Evolutionary conservation across 2,888 invertebrate species (phyloP).

Genomic region (Pseudolycoriella hygida): DNA sequence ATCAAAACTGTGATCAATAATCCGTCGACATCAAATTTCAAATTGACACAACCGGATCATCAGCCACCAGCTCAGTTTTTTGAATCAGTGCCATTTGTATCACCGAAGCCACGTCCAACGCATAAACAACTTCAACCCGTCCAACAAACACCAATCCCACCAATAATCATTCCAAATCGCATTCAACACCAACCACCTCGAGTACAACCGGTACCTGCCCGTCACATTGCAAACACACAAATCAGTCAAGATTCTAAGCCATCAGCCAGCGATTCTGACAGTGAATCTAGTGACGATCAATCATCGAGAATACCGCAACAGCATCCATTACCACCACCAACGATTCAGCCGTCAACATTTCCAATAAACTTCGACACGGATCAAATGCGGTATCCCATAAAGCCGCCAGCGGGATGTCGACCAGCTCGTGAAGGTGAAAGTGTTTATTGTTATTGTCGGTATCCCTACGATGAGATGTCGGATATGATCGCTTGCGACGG

Average conservation of each 20-base stretch:
- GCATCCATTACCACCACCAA: not conserved
- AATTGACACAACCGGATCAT: constrained; percentile 7
- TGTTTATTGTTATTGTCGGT: constrained; percentile 77
- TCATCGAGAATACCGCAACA: constrained; percentile 9
- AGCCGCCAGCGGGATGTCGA: constrained; percentile 3
- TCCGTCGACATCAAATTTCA: not conserved
- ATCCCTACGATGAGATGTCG: constrained; percentile 82
- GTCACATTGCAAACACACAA: constrained; percentile 13
- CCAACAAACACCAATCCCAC: constrained; percentile 15
- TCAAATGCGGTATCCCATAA: constrained; percentile 3
- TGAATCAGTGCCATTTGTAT: not conserved
- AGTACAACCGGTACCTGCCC: constrained; percentile 14
- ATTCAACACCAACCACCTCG: constrained; percentile 11
- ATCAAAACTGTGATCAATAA: constrained; percentile 4
- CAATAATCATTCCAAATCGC: constrained; percentile 9
- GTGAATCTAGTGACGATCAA: constrained; percentile 34
- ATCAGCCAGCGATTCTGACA: constrained; percentile 14
- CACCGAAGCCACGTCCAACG: not conserved
- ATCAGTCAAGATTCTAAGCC: constrained; percentile 6
- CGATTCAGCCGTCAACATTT: constrained; percentile 13
- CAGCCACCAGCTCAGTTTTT: constrained; percentile 8
- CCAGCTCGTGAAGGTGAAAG: constrained; percentile 39
- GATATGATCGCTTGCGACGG: constrained; percentile 91
- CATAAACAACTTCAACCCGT: constrained; percentile 30
- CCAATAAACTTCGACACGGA: constrained; percentile 8